These are phyloP conservation scores for Lasiurus borealis DNA, from an alignment of 2,113 vertebrate genomes.

Conservation along the genomic window DNA sequence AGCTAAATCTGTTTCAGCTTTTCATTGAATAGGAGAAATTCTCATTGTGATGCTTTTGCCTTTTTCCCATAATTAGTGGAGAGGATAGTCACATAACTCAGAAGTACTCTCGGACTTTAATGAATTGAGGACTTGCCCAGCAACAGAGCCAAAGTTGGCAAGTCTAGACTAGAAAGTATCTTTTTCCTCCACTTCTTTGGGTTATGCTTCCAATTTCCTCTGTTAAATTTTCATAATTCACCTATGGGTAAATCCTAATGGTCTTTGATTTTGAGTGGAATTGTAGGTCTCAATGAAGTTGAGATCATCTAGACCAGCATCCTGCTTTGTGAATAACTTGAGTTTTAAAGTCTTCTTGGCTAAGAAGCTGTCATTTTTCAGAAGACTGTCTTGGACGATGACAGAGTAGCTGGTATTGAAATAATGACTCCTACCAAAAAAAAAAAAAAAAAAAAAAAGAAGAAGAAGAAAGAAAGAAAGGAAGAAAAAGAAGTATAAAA, in stretches of 20 bases:
- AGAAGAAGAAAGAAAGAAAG: no score
- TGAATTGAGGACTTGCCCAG: background rate
- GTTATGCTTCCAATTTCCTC: background rate
- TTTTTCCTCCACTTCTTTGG: background rate
- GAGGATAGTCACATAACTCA: background rate
- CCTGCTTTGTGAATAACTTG: background rate
- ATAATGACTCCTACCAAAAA: background rate
- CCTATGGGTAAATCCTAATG: background rate
- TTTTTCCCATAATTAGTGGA: background rate
- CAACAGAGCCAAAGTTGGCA: background rate
- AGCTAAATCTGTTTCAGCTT: background rate
- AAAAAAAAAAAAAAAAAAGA: no score
- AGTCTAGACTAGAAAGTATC: background rate
- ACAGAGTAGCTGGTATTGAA: background rate
- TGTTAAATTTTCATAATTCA: background rate
- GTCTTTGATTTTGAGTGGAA: background rate
- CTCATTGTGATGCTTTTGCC: background rate
- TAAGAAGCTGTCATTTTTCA: background rate
- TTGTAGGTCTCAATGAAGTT: background rate
- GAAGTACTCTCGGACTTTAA: background rate
- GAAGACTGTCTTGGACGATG: background rate
- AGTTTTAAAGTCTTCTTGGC: background rate
- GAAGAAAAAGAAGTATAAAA: background rate
- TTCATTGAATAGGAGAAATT: background rate
- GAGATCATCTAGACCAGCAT: background rate